Evolutionary conservation across 2,888 invertebrate species (phyloP).

Genomic region (Stenchaetothrips biformis): DNA sequence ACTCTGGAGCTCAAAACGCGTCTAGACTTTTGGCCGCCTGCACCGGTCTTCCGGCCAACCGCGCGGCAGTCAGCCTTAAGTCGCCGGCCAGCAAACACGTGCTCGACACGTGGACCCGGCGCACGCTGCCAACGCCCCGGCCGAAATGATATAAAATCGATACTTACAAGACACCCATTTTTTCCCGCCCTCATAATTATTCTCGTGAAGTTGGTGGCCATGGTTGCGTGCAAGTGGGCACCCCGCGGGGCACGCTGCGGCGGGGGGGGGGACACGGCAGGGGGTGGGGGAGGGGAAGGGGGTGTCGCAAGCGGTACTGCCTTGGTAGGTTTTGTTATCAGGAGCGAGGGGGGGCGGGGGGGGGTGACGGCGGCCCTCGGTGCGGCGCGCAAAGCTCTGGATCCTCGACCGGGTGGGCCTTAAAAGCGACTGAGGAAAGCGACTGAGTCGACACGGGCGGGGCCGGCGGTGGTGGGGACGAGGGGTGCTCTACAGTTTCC

Average conservation of each 20-base stretch:
- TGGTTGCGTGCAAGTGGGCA: conserved; percentile 22
- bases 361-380: not conserved
- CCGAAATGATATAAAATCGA: not conserved
- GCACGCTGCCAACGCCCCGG: not conserved
- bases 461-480: too few relatives aligned
- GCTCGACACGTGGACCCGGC: not conserved
- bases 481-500: too few relatives aligned
- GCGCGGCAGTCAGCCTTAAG: too few relatives aligned
- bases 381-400: not conserved
- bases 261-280: not conserved
- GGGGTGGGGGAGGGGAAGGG: not conserved
- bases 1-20: too few relatives aligned
- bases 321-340: too few relatives aligned
- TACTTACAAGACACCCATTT: conserved; percentile 1
- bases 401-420: not conserved
- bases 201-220: conserved; percentile 20
- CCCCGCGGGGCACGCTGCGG: not conserved
- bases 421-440: too few relatives aligned
- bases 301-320: not conserved
- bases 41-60: too few relatives aligned
- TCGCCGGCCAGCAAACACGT: too few relatives aligned
- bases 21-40: too few relatives aligned
- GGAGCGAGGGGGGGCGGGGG: not conserved
- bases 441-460: too few relatives aligned
- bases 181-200: conserved; percentile 14